A percentile compares a stretch with the other conserved stretches of the same genome.
phyloP scores from a whole-genome alignment of 2,113 vertebrate species.

The Trachemys scripta region DNA sequence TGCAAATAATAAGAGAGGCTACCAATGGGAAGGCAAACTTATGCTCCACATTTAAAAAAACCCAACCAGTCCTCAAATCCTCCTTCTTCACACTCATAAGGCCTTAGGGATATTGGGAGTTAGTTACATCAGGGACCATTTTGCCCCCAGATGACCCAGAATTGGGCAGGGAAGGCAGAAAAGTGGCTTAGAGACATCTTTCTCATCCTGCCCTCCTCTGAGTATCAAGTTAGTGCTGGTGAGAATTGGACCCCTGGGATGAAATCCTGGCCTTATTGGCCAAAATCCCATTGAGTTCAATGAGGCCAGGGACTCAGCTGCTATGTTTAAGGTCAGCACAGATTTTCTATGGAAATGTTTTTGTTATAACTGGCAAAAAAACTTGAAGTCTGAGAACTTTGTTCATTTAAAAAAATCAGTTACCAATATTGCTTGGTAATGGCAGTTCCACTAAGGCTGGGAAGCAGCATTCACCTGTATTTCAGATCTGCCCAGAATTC shows the following conservation, averaged over 20 bases:
- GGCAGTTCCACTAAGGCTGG: not conserved
- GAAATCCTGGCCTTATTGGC: not conserved
- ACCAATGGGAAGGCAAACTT: not conserved
- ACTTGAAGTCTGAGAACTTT: slow-evolving; percentile 14
- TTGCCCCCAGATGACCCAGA: not conserved
- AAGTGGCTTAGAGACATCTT: not conserved
- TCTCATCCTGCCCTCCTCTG: slow-evolving; percentile 49
- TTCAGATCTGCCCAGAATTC: not conserved
- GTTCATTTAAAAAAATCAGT: not conserved
- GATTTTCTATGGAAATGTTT: not conserved
- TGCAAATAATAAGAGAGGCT: slow-evolving; percentile 30
- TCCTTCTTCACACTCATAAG: not conserved
- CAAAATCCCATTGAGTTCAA: not conserved
- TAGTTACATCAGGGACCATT: not conserved
- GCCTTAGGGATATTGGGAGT: not conserved
- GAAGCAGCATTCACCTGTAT: not conserved
- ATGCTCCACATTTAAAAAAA: not conserved
- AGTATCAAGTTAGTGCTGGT: not conserved
- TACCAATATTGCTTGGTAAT: not conserved
- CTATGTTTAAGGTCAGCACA: not conserved
- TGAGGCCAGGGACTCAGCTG: not conserved
- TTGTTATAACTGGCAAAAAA: slow-evolving; percentile 14
- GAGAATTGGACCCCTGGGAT: not conserved
- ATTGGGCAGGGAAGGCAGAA: not conserved
- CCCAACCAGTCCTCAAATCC: not conserved